Base-by-base conservation (phyloP, 2,797 vertebrate species). In the Pseudochaenichthys georgianus region DNA sequence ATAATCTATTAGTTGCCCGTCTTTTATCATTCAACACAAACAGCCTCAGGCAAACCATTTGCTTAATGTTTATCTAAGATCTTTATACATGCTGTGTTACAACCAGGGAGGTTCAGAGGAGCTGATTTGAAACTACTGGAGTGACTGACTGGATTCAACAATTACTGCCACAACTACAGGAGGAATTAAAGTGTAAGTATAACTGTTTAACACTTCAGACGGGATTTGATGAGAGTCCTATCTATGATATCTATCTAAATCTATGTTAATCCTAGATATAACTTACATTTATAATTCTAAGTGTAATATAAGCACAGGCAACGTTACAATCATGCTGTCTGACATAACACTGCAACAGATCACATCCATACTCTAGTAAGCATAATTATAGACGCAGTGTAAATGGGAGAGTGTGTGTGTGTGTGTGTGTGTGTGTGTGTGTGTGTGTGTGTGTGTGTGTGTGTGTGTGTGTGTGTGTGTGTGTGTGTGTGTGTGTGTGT, bases 271-370 rank as follows among this genome's bases (percentile, higher is more conserved):
- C 78, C 72, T 9, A 75, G 64, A 84, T 88, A 88, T 86, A 76
- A 82, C 69, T 61, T 63, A 51, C 70, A 80, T 81, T 50, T 83
- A 78, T 77, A 84, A 88, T 89, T 85, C 80, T 65, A 58, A 63
- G 71, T 63, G 50, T 53, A 71, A 86, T 85, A 90, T 89, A 88
- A 86, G 75, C 70, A 43, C 43, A 75, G 38, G 71, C 72, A 87
- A 89, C 90, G 75, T 57, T 70, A 85, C 88, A 87, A 86, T 92
- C 79, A 87, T 54, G 60, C 82, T 73, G 79, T 61, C 81, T 81
- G 85, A 88, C 80, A 85, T 83, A 85, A 89, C 80, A 73, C 83
- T 89, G 87, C 82, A 82, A 83, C 73, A 81, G 74, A 92, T 89
- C 73, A 82, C 86, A 89, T 88, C 78, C 80, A 87, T 88, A 88